These are phyloP conservation scores for Hyphantria cunea DNA, from an alignment of 1,140 invertebrate genomes.

Conservation along the genomic window DNA sequence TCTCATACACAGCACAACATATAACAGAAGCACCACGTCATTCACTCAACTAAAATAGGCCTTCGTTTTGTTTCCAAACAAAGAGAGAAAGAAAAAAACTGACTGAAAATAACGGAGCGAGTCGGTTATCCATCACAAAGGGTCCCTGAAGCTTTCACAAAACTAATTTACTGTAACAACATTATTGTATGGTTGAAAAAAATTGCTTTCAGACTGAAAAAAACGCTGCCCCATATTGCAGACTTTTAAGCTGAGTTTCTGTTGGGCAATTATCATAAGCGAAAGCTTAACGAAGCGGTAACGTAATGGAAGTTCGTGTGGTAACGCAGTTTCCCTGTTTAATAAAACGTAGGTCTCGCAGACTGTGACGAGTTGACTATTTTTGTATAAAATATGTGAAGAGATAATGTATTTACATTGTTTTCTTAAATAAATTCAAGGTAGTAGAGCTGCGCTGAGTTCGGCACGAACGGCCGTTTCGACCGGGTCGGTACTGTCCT, in stretches of 20 bases:
- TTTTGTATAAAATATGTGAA: background rate
- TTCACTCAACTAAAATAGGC: constrained; percentile 16
- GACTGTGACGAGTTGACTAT: background rate
- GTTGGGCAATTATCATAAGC: background rate
- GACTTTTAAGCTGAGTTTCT: background rate
- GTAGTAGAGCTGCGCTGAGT: too few species aligned
- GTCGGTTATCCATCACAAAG: constrained; percentile 31
- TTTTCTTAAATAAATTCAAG: too few species aligned
- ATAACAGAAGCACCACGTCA: constrained; percentile 14
- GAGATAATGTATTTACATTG: too few species aligned
- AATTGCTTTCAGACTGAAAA: constrained; percentile 16
- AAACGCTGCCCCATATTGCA: background rate
- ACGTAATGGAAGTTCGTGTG: background rate
- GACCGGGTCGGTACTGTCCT: too few species aligned
- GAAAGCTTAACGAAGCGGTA: background rate
- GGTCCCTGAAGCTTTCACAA: constrained; percentile 26
- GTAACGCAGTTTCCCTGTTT: background rate
- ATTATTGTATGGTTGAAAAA: constrained; percentile 28
- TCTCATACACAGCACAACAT: background rate
- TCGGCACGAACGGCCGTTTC: too few species aligned
- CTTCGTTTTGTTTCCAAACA: constrained; percentile 12
- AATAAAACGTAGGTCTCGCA: background rate
- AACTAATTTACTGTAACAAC: constrained; percentile 33
- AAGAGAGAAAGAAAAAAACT: constrained; percentile 6
- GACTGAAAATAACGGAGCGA: constrained; percentile 13